A percentile compares a stretch with the other conserved stretches of the same genome.
phyloP scores from a whole-genome alignment of 2,113 vertebrate species.

The Boleophthalmus pectinirostris region DNA sequence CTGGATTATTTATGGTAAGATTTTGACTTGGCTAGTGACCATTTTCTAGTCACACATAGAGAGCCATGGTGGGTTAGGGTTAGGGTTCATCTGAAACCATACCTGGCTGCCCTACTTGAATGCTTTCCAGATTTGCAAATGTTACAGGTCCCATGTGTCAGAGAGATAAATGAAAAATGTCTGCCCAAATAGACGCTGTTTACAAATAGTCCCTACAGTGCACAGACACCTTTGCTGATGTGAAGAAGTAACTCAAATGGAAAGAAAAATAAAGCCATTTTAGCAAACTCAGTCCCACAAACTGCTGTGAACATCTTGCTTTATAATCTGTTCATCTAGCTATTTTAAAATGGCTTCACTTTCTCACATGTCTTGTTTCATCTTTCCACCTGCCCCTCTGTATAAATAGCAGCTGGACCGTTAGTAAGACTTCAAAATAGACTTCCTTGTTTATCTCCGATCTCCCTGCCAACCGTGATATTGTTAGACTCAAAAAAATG shows the following conservation, averaged over 20 bases:
- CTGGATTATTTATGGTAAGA: neutral
- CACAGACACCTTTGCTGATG: neutral
- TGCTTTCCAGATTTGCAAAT: constrained; percentile 39
- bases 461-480: constrained; percentile 15
- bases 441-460: constrained; percentile 43
- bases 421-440: constrained; percentile 47
- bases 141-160: constrained; percentile 35
- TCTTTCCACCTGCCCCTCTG: constrained; percentile 45
- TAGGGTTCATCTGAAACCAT: constrained; percentile 11
- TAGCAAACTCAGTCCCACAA: neutral
- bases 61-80: neutral
- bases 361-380: constrained; percentile 46
- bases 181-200: constrained; percentile 43
- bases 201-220: constrained; percentile 41
- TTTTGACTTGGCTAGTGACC: neutral
- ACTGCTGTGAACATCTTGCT: constrained; percentile 2
- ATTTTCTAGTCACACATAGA: constrained; percentile 5
- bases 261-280: neutral
- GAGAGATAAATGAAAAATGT: constrained; percentile 40
- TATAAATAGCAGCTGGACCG: constrained; percentile 42
- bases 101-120: constrained; percentile 51
- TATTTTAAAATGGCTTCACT: constrained; percentile 39
- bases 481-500: constrained; percentile 21
- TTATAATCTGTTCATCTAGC: constrained; percentile 5
- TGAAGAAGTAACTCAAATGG: constrained; percentile 12